Evolutionary conservation across 2,888 invertebrate genomes (phyloP), one percentile per base, ranked within the genome.

Genomic region (Drosophila bunnanda): DNA sequence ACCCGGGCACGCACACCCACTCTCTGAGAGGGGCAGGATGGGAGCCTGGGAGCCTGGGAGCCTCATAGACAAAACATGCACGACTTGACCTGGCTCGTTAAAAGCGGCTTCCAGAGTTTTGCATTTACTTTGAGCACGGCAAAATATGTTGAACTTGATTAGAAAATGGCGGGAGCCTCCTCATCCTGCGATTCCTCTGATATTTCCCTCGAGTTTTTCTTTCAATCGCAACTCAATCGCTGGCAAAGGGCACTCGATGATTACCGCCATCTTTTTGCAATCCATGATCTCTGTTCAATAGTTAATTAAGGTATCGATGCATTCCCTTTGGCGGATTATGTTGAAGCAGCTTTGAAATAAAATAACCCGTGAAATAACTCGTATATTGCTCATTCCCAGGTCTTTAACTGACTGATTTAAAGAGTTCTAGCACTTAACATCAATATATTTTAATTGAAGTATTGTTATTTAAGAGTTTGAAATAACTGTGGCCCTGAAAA

Each of bases 231-330:
- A 53, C 55, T 77, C 76, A 75, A 69, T 75, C 53, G 55, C 38
- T 69, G 43, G 44, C 48, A 57, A 57, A 68, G 64, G 17, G 38
- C 56, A 15, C 70, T 65, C 52, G 20, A 53, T 53, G 32, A 8
- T n/a, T n/a, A 10, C 38, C 39, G 36, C 15, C 60, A 20, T 44
- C 34, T 28, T 32, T 50, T 22, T 28, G 38, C 38, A 55, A 46
- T 58, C 52, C 22, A 28, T 39, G 39, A 34, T 67, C 44, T 39
- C 30, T 54, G 39, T 61, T 59, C 78, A 71, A 71, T 68, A 79
- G 72, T 60, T 85, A 80, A 80, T 85, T 77, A 83, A 64, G 65
- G 32, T 39, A 59, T 38, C 44, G 55, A 58, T 59, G 43, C 44
- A 59, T 50, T 58, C 50, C 39, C 54, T 10, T 4, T 17, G 10